Base-by-base conservation (phyloP, 64 coral and sea anemone species). In the Dendronephthya gigantea region DNA sequence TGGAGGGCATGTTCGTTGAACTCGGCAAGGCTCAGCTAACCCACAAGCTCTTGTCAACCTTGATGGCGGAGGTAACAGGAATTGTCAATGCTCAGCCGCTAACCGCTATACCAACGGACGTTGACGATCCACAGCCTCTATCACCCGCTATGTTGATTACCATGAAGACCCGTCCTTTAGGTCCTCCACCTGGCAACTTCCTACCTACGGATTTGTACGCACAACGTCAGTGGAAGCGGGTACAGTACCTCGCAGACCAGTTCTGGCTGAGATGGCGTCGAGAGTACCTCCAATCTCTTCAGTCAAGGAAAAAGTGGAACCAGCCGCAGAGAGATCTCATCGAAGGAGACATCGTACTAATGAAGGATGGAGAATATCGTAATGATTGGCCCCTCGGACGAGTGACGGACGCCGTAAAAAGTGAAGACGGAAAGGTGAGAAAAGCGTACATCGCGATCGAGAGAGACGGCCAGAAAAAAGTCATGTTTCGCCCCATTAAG, bases 321-420 rank as follows among this genome's bases (percentile, higher is more conserved):
- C 19, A 70, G 29, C 66, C 66, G 6, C 66, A 70, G 66, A 70
- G 66, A 70, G 30, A 70, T n/a, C 66, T 70, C 6, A n/a, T 32
- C 30, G 66, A 70, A 70, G 66, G 66, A 22, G 66, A 70, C 27
- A 70, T 70, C n/a, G 66, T 70, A n/a, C 27, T 70, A 32, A 70
- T 70, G 66, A 70, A 70, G 66, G 66, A 70, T 12, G 66, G 66
- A 70, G 66, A n/a, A 70, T 70, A 70, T 70, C 66, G 66, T 25
- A 70, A 70, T n/a, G 66, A 70, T n/a, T 70, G 66, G 66, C 66
- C 66, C 66, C 17, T 70, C 6, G 66, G 19, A 70, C 66, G 66
- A 32, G 66, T 70, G 9, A 32, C 30, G 30, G 27, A 70, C 23
- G 66, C 66, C 66, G 66, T 70, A 19, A 19, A 31, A 19, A 70